phyloP scores from a whole-genome alignment of 2,113 vertebrate genomes.

The Chamaetylas fuelleborni region DNA sequence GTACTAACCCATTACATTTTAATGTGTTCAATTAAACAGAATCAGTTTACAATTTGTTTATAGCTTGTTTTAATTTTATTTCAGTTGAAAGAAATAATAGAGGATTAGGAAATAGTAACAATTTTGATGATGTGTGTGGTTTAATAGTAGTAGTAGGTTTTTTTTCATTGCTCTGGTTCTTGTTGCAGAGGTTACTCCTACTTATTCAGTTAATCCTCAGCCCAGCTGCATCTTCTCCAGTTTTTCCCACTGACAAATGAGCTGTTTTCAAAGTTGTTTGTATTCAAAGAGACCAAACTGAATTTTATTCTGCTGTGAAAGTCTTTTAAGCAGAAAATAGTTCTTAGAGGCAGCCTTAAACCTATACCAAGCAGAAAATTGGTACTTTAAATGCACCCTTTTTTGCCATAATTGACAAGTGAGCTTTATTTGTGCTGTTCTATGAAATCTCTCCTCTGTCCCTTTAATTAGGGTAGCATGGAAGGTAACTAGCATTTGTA shows the following conservation, averaged over 20 bases:
- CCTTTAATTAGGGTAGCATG: not conserved
- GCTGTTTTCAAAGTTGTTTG: conserved; percentile 21
- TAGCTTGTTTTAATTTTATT: conserved; percentile 21
- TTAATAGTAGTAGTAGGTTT: not conserved
- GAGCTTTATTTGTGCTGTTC: not conserved
- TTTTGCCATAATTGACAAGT: not conserved
- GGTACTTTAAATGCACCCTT: not conserved
- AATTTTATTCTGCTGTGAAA: not conserved
- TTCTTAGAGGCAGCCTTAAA: not conserved
- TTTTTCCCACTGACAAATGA: conserved; percentile 27
- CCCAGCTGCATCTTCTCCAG: conserved; percentile 42
- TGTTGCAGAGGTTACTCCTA: not conserved
- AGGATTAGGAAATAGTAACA: conserved; percentile 9
- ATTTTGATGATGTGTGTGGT: not conserved
- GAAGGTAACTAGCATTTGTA: not conserved
- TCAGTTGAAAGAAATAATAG: not conserved
- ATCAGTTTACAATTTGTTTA: conserved; percentile 35
- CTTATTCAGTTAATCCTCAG: not conserved
- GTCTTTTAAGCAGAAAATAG: not conserved
- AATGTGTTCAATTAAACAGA: not conserved
- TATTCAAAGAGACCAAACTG: not conserved
- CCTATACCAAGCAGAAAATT: not conserved
- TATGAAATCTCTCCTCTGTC: not conserved
- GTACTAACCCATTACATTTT: not conserved
- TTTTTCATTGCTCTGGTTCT: not conserved